Evolutionary conservation across 2,797 vertebrate genomes (phyloP), one percentile per base, ranked within the genome.

Genomic region (Pagetopsis macropterus): DNA sequence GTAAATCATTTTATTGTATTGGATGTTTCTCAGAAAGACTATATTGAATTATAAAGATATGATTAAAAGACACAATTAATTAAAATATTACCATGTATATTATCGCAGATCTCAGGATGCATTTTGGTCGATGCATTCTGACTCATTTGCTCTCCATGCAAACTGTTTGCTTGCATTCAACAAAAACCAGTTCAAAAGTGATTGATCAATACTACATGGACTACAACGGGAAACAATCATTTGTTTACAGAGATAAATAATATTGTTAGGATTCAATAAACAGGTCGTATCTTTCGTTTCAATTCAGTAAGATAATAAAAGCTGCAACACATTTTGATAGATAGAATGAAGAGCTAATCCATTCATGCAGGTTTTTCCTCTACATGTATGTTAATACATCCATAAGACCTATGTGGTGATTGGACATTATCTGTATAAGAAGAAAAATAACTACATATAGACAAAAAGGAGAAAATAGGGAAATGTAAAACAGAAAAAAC

Each of bases 261-360:
- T 37, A 37, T 37, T 75, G 55, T 74, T 52, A 15, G 40, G 45
- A 69, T 69, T 13, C 37, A 70, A 65, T 52, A 57, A 52, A 72
- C 63, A 15, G 13, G 13, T 41, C 44, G 8, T 8, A n/a, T 44
- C 9, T 68, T 65, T 63, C 46, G 49, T 55, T 70, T 60, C 4
- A 61, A 63, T 65, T 54, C 41, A 1, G 63, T 12, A 14, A 23
- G 37, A 65, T 68, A 46, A 55, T 37, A 54, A 12, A 70, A 15
- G 4, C 15, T 54, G 27, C 58, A 49, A 33, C 44, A 56, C 45
- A 40, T 63, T 49, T 70, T 27, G 44, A 81, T 70, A 50, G 33
- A 41, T 27, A 40, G 27, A 45, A 67, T 13, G 55, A 0, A 49
- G n/a, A 58, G 37, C 10, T n/a, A 4, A 49, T 43, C 19, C 33